Evolutionary conservation across 2,113 vertebrate genomes (phyloP), one percentile per base, ranked within the genome.

Genomic region (Spea multiplicata): DNA sequence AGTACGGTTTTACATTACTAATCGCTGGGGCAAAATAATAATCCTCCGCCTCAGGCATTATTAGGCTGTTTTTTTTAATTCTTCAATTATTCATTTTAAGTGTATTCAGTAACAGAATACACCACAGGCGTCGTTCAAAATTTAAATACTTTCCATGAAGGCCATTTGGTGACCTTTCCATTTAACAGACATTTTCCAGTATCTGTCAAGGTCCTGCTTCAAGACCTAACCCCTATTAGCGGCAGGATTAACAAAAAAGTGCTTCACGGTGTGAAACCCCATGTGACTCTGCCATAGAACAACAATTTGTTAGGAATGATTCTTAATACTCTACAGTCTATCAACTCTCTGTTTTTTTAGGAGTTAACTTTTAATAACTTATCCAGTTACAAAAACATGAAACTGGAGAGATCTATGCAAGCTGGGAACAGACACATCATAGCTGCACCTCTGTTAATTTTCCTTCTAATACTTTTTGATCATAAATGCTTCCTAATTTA

Each of bases 141-240:
- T 79, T 66, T 73, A 79, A 73, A 73, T 73, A 73, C 71, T 74
- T 80, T 74, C 64, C 78, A 80, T 80, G 71, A 68, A 73, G 74
- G 71, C 64, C 64, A 74, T 44, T 62, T 52, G 8, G 8, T 80
- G 78, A 80, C 71, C 71, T 61, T 4, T 30, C 76, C 46, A 13
- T 68, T 5, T n/a, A 16, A 66, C 5, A 13, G 52, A 66, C 16
- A 68, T 66, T 73, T 66, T 67, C 70, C 77, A 66, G 62, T 44
- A 65, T 44, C 55, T 44, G 71, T 65, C 44, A 73, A 57, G 64
- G 14, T 6, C 12, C 45, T 8, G 52, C 5, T 67, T n/a, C 30
- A 62, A 30, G 48, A 55, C 45, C 9, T 59, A 57, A 72, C 65
- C 45, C 45, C 14, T 13, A 4, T 44, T 52, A 55, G 16, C 50